A percentile compares a stretch with the other conserved stretches of the same genome.
phyloP scores from a whole-genome alignment of 2,797 vertebrate species.

The Momotus momota region DNA sequence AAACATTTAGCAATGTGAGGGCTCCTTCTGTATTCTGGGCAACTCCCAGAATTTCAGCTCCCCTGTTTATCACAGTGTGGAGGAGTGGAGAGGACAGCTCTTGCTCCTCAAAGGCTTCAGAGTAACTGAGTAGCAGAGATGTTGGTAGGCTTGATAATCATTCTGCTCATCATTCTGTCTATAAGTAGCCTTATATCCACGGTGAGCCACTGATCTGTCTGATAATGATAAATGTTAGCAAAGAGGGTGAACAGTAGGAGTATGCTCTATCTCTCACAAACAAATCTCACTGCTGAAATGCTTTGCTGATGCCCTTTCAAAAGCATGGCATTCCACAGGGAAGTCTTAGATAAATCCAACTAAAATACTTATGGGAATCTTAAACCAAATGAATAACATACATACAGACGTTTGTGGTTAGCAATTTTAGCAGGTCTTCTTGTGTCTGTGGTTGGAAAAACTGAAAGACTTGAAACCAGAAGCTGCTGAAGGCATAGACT shows the following conservation, averaged over 20 bases:
- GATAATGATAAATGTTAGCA: background rate
- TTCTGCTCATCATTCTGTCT: background rate
- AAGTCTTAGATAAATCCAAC: background rate
- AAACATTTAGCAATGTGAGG: background rate
- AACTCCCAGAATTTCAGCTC: background rate
- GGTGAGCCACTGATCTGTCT: background rate
- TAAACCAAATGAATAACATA: background rate
- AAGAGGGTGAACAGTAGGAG: background rate
- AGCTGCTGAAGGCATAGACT: background rate
- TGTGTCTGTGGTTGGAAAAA: background rate
- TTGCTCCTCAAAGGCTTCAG: background rate
- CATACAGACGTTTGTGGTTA: background rate
- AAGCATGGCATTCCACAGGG: background rate
- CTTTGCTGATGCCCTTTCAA: background rate
- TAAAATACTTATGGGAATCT: background rate
- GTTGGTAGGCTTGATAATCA: background rate
- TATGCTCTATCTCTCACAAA: background rate
- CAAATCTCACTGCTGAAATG: background rate
- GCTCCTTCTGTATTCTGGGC: background rate
- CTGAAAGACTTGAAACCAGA: background rate
- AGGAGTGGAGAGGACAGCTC: background rate
- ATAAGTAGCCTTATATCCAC: background rate
- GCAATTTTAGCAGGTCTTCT: background rate
- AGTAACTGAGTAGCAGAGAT: background rate
- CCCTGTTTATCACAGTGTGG: background rate